These are phyloP conservation scores for Microctenopoma stevenorrisi DNA, from an alignment of 2,797 vertebrate species.

Conservation along the genomic window DNA sequence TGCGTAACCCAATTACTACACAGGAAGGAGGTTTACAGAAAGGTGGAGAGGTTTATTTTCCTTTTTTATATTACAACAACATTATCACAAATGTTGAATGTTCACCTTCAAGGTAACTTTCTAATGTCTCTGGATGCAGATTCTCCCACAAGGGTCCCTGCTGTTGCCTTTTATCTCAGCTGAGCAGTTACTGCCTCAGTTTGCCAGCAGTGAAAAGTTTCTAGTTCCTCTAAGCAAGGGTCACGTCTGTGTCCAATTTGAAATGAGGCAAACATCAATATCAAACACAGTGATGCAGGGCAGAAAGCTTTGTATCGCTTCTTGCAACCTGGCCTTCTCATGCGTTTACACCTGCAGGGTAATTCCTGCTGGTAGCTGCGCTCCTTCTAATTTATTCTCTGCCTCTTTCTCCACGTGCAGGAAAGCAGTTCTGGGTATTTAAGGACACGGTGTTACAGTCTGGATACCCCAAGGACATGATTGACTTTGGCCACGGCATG, in stretches of 20 bases:
- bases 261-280: conserved; percentile 45
- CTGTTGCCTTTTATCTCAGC: conserved; percentile 37
- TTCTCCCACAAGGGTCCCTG: conserved; percentile 25
- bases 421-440: conserved; percentile 98
- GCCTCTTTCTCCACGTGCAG: conserved; percentile 72
- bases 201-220: conserved; percentile 35
- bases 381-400: conserved; percentile 33
- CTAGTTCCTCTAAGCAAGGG: conserved; percentile 46
- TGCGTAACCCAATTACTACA: conserved; percentile 51
- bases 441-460: conserved; percentile 97
- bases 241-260: conserved; percentile 30
- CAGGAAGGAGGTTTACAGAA: conserved; percentile 40
- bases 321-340: conserved; percentile 28
- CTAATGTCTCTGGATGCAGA: conserved; percentile 3
- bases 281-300: conserved; percentile 36
- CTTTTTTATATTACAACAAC: not conserved
- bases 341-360: conserved; percentile 25
- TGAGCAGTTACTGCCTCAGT: conserved; percentile 27
- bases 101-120: conserved; percentile 8
- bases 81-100: not conserved
- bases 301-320: conserved; percentile 40
- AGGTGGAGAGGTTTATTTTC: not conserved
- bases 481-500: conserved; percentile 93
- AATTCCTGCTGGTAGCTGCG: conserved; percentile 27
- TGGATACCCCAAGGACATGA: conserved; percentile 95